phyloP scores from a whole-genome alignment of 2,113 vertebrate genomes.

The Pangasianodon gigas region DNA sequence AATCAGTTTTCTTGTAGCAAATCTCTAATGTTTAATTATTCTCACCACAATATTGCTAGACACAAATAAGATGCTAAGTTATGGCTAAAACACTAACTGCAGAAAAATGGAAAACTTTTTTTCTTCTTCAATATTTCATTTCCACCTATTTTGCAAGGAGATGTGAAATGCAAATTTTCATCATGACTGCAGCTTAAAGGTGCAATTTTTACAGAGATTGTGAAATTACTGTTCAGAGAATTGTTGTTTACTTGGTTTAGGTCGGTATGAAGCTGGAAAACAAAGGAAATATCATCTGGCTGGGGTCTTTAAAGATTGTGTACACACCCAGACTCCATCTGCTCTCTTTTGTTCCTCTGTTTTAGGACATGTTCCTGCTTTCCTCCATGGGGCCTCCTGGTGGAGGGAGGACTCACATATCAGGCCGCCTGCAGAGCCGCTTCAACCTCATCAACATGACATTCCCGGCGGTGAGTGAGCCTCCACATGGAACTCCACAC shows the following conservation, averaged over 20 bases:
- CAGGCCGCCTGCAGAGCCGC: conserved; percentile 81
- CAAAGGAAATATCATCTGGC: background rate
- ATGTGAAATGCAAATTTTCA: background rate
- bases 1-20: background rate
- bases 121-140: background rate
- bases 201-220: background rate
- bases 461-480: conserved; percentile 80
- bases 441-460: conserved; percentile 92
- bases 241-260: conserved; percentile 2
- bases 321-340: background rate
- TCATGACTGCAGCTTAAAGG: background rate
- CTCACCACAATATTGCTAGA: background rate
- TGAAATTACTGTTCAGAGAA: background rate
- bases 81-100: background rate
- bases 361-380: conserved; percentile 86
- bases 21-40: background rate
- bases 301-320: background rate
- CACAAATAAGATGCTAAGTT: background rate
- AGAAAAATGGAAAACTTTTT: background rate
- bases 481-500: conserved; percentile 1
- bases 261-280: background rate
- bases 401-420: conserved; percentile 83
- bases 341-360: conserved; percentile 3
- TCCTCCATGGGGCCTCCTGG: conserved; percentile 87
- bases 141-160: background rate